These are phyloP conservation scores for Otolemur crassicaudatus DNA, from an alignment of 2,797 vertebrate genomes.

Conservation along the genomic window DNA sequence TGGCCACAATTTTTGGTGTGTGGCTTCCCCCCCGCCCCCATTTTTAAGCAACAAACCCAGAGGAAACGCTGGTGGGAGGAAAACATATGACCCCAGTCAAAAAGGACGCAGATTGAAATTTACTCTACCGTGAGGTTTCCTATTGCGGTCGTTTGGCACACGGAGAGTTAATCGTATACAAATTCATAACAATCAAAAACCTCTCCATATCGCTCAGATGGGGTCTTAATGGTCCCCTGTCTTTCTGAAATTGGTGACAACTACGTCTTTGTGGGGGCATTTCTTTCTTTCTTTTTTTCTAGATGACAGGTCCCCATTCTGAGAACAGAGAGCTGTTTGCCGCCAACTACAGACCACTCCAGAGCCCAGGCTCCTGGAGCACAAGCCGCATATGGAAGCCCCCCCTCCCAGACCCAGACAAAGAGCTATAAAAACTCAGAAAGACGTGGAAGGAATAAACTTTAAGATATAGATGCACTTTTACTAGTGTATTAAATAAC, in stretches of 20 bases:
- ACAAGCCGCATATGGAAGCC: constrained; percentile 35
- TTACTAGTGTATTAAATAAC: constrained; percentile 80
- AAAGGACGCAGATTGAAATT: constrained; percentile 47
- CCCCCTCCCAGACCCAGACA: constrained; percentile 67
- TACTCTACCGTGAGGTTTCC: constrained; percentile 34
- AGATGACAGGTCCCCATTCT: constrained; percentile 61
- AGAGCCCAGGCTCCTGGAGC: constrained; percentile 15
- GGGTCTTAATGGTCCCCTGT: constrained; percentile 37
- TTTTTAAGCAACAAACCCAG: constrained; percentile 49
- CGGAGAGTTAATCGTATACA: constrained; percentile 64
- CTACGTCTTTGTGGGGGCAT: constrained; percentile 48
- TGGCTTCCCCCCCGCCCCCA: neutral
- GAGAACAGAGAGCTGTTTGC: constrained; percentile 45
- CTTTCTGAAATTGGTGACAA: constrained; percentile 67
- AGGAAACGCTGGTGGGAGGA: constrained; percentile 42
- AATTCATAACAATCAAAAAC: constrained; percentile 63
- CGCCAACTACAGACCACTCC: constrained; percentile 42
- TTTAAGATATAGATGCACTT: constrained; percentile 80
- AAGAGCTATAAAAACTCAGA: constrained; percentile 83
- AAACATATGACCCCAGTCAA: constrained; percentile 20
- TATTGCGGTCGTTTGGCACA: neutral
- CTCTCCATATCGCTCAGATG: constrained; percentile 49
- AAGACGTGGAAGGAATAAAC: constrained; percentile 78
- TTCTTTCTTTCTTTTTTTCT: constrained; percentile 55
- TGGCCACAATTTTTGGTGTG: constrained; percentile 7